Percentiles rank a stretch among this genome's conserved stretches.
Conservation (phyloP, 2,797 vertebrate genomes). For the Orientallactaga sibirica region DNA sequence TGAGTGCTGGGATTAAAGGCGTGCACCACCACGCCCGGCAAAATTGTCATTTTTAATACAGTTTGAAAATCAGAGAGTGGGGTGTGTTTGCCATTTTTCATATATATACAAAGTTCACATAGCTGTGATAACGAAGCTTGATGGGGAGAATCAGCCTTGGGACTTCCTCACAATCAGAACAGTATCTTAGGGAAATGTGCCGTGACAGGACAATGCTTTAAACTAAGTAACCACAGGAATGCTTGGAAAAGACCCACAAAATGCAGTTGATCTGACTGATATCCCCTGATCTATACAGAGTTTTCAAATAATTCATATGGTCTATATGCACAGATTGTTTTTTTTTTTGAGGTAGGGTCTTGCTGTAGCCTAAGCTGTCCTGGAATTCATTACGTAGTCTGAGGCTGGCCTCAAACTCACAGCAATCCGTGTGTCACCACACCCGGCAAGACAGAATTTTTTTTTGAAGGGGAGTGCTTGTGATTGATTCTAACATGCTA, state of each 20-base stretch:
- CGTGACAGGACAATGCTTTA: conserved; percentile 1
- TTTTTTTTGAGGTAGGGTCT: too few species aligned
- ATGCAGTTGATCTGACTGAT: background rate
- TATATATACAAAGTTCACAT: background rate
- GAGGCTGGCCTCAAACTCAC: too few species aligned
- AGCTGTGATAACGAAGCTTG: background rate
- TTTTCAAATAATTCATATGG: background rate
- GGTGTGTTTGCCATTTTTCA: background rate
- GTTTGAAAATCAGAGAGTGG: conserved; percentile 5
- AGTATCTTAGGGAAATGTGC: background rate
- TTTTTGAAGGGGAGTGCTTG: background rate
- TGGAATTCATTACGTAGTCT: too few species aligned
- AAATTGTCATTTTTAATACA: conserved; percentile 8
- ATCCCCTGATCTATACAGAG: background rate
- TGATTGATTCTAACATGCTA: background rate
- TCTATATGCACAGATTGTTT: background rate
- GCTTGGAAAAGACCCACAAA: background rate
- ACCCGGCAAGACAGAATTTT: too few species aligned
- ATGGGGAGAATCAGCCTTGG: background rate
- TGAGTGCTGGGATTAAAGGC: too few species aligned
- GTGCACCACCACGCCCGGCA: too few species aligned
- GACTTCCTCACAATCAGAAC: conserved; percentile 12
- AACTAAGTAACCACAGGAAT: conserved; percentile 2
- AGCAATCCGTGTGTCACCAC: too few species aligned
- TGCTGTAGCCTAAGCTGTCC: too few species aligned